Conservation (phyloP, 2,888 invertebrate species). For the Glaucopsyche alexis region DNA sequence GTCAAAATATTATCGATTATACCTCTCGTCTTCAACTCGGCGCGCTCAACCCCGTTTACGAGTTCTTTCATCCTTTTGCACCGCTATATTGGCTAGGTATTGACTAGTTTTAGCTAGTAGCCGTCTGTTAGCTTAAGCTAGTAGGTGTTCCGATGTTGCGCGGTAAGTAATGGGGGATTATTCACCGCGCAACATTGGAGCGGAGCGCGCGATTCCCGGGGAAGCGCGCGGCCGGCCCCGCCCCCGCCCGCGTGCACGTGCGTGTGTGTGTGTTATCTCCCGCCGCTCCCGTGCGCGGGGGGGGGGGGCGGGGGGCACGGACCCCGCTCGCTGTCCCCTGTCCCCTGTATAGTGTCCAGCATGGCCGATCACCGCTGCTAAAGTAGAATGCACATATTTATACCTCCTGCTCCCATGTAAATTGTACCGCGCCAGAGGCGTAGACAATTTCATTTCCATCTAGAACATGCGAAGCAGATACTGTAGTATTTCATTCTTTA, state of each 20-base stretch:
- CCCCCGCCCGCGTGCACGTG: too few species aligned
- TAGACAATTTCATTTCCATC: too few species aligned
- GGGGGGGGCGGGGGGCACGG: neutral
- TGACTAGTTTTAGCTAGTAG: neutral
- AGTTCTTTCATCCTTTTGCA: neutral
- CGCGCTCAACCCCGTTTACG: neutral
- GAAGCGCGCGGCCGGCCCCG: neutral
- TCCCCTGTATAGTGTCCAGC: neutral
- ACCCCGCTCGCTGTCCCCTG: neutral
- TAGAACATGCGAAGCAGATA: too few species aligned
- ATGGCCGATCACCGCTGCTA: slow-evolving; percentile 1
- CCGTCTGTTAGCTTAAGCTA: too few species aligned
- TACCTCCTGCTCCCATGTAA: neutral
- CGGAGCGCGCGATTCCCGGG: neutral
- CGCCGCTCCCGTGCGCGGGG: neutral
- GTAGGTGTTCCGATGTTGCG: neutral
- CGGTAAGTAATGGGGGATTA: neutral
- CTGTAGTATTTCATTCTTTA: neutral
- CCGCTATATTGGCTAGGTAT: neutral
- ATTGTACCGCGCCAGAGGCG: too few species aligned
- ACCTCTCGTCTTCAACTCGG: neutral
- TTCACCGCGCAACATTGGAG: neutral
- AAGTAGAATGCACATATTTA: slow-evolving; percentile 1
- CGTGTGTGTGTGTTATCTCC: neutral
- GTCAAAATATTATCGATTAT: neutral